Base-by-base conservation (phyloP, 2,797 vertebrate species). In the Botia kubotai region DNA sequence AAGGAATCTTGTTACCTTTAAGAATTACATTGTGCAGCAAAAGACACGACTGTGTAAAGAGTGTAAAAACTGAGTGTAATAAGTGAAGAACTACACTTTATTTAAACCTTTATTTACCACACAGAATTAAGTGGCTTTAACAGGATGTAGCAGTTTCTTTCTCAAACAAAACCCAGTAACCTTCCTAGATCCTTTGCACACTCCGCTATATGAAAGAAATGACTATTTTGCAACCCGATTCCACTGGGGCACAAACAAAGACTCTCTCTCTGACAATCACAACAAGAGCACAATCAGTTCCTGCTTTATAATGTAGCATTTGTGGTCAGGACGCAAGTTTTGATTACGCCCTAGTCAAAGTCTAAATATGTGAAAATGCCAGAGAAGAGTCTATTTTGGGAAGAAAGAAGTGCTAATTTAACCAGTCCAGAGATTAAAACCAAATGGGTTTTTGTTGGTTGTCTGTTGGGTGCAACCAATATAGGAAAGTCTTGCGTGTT, bases 261-360 rank as follows among this genome's bases (percentile, higher is more conserved):
- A 33, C 3, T 21, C 74, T 71, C 57, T 73, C 46, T 68, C 67
- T 81, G 71, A 76, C 57, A 68, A 58, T 84, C 80, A 75, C 55
- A 66, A 48, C 63, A 58, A 62, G 36, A 71, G 63, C n/a, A 71
- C 65, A 74, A 85, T 84, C 82, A 69, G 4, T 19, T 57, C 11
- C 77, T 70, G 79, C 79, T 81, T 86, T 86, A 75, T 75, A 71
- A 84, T 81, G 48, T 78, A 57, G 57, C 72, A 73, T 78, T 72
- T 74, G 79, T 43, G 79, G 73, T 11, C 17, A 73, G 23, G 76
- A 67, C 33, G 19, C 21, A 33, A 29, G 72, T 68, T 85, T 72
- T 82, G 76, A 83, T 80, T 85, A 73, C 70, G 72, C 70, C 50
- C 76, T 43, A 17, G 60, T 33, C 4, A 5, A 33, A 33, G 33